phyloP scores from a whole-genome alignment of 2,888 invertebrate genomes.

The Pimpla rufipes region DNA sequence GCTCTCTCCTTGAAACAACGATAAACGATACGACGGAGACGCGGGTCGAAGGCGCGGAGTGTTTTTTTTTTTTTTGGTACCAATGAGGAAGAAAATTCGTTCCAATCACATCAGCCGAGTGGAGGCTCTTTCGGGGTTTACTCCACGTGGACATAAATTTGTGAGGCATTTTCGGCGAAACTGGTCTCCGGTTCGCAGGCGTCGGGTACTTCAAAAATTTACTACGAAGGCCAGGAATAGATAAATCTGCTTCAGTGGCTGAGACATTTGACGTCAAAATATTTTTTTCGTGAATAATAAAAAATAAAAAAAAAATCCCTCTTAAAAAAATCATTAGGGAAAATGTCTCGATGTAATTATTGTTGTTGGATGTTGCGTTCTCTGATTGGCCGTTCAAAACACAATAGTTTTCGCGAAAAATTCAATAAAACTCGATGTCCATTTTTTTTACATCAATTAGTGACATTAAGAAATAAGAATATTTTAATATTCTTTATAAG shows the following conservation, averaged over 20 bases:
- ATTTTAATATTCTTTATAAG: too few relatives aligned
- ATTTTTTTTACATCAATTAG: too few relatives aligned
- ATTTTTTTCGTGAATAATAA: too few relatives aligned
- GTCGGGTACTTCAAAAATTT: neutral
- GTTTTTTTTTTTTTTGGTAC: neutral
- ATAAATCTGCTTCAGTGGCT: neutral
- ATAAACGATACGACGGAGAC: conserved; percentile 4
- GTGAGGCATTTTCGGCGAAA: neutral
- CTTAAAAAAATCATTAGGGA: too few relatives aligned
- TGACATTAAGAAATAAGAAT: too few relatives aligned
- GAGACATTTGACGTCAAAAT: neutral
- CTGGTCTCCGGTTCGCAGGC: too few relatives aligned
- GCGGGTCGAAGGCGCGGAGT: neutral
- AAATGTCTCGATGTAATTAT: too few relatives aligned
- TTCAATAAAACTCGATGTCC: too few relatives aligned
- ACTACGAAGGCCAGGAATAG: neutral
- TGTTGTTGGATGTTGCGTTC: too few relatives aligned
- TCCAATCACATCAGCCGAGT: conserved; percentile 43
- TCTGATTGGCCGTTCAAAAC: too few relatives aligned
- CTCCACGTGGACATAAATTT: conserved; percentile 7
- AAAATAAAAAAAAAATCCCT: too few relatives aligned
- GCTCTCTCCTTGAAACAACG: conserved; percentile 20
- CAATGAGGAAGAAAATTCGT: conserved; percentile 35
- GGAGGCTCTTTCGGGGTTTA: neutral
- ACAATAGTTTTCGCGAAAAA: too few relatives aligned